Conservation (phyloP, 2,113 vertebrate genomes). For the Xerus inauris region DNA sequence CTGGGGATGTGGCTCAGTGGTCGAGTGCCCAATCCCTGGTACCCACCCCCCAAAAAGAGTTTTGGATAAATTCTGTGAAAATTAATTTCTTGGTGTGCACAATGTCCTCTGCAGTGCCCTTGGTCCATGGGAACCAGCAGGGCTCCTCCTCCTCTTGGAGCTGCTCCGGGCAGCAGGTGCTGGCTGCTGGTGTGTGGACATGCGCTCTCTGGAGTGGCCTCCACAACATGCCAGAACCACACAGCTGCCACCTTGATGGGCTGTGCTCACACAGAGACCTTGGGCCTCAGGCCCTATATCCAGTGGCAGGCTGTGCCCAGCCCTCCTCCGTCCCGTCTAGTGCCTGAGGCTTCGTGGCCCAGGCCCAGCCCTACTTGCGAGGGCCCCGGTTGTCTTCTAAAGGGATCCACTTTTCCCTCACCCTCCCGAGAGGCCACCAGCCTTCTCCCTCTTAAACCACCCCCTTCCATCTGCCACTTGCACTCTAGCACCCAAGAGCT, state of each 20-base stretch:
- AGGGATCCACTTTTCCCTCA: background rate
- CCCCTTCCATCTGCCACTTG: background rate
- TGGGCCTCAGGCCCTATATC: background rate
- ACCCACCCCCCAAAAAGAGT: too few species aligned
- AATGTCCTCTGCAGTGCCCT: accelerated
- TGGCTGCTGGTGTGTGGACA: too few species aligned
- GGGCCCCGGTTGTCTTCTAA: background rate
- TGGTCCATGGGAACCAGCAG: background rate
- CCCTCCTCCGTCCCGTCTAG: background rate
- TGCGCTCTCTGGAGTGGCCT: background rate
- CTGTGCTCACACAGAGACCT: background rate
- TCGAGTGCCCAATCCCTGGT: too few species aligned
- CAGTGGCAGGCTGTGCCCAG: background rate
- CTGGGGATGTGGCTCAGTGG: too few species aligned
- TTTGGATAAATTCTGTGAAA: background rate
- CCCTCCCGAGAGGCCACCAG: background rate
- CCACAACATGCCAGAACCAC: too few species aligned
- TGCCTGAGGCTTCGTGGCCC: background rate
- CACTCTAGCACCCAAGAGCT: background rate
- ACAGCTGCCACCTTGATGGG: background rate
- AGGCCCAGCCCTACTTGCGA: background rate
- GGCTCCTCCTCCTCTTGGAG: background rate
- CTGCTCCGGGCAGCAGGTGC: too few species aligned
- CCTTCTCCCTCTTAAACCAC: background rate
- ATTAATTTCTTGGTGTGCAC: background rate